phyloP scores from a whole-genome alignment of 2,113 vertebrate genomes.

The Elachura formosa region DNA sequence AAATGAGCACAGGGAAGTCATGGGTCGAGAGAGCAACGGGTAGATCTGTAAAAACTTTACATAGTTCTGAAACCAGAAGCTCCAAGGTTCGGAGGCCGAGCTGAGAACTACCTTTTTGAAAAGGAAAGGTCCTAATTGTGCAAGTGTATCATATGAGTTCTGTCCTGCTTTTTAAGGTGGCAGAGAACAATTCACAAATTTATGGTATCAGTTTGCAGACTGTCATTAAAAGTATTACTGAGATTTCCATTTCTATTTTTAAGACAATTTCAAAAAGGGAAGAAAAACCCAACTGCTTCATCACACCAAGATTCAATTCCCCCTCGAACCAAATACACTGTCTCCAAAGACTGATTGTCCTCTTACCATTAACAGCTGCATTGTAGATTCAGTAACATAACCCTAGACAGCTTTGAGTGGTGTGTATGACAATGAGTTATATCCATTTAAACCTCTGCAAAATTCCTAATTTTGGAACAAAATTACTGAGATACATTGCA shows the following conservation, averaged over 20 bases:
- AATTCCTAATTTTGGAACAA: not conserved
- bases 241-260: constrained; percentile 6
- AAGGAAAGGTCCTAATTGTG: not conserved
- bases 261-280: not conserved
- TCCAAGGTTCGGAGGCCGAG: not conserved
- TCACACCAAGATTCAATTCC: not conserved
- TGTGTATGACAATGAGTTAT: not conserved
- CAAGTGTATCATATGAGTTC: not conserved
- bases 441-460: not conserved
- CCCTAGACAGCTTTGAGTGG: not conserved
- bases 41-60: not conserved
- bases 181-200: not conserved
- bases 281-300: not conserved
- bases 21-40: not conserved
- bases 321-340: not conserved
- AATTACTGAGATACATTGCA: not conserved
- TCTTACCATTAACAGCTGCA: not conserved
- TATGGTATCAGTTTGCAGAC: not conserved
- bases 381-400: not conserved
- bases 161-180: not conserved
- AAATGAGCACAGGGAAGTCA: not conserved
- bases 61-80: not conserved
- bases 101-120: not conserved
- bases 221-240: not conserved
- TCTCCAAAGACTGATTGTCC: not conserved